Base-by-base conservation (phyloP, 2,113 vertebrate species). In the Callospermophilus lateralis region DNA sequence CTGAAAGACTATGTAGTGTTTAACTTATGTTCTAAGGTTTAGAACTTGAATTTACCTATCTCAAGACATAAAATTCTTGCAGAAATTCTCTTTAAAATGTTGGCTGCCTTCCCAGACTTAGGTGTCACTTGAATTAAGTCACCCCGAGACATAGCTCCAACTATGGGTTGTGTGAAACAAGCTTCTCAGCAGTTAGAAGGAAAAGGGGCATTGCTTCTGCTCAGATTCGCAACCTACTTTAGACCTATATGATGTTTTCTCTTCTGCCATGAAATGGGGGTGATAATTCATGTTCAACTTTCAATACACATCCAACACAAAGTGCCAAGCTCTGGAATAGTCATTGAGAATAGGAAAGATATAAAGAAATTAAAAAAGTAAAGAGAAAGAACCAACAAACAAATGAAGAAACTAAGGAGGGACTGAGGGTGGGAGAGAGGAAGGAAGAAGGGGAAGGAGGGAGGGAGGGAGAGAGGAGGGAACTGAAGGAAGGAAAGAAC, bases 41-140 rank as follows among this genome's bases (percentile, higher is more conserved):
- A 67, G 58, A 76, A 81, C 22, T 83, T 78, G 68, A 92, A 95
- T 78, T 93, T 84, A 34, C 16, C 9, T 91, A 88, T 89, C 78
- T 72, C 58, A 61, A 89, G 65, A 53, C 5, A 67, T 39, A 90
- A 55, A 58, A 77, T 16, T 84, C 45, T 73, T 95, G 68, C 48
- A 90, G 93, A 90, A 84, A 91, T 88, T 89, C 73, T 78, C 76
- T 76, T 87, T 79, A 91, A 90, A 93, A 90, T 45, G 12, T 84
- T 96, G 89, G 34, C 80, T 37, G 1, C n/a, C 24, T 78, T 92
- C 74, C 85, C 67, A 86, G n/a, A 72, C 51, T 85, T 87, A 78
- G 11, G 13, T 93, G 65, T 91, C 85, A 80, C 24, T 90, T 85
- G 55, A 94, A 96, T 76, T 58, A 95, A 96, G 42, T 85, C 65